Conservation (phyloP, 2,888 invertebrate genomes). For the Podabrus alpinus region DNA sequence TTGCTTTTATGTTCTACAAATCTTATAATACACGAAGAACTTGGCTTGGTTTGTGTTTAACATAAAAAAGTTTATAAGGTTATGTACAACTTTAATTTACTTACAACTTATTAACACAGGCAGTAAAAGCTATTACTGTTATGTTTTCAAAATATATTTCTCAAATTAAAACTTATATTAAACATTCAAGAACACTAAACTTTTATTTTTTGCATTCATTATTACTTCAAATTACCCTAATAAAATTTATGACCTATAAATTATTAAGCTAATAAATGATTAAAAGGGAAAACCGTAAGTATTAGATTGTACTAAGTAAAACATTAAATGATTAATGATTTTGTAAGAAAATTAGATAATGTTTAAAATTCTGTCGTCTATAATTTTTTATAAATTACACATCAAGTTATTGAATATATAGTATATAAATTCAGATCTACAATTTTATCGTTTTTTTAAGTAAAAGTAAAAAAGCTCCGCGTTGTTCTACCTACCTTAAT, state of each 20-base stretch:
- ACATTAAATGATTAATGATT: background rate
- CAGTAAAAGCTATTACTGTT: background rate
- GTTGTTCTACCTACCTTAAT: background rate
- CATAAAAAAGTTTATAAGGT: slow-evolving; percentile 3
- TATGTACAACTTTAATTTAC: slow-evolving; percentile 3
- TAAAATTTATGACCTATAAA: background rate
- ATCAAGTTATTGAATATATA: background rate
- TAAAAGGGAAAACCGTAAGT: background rate
- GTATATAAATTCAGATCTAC: background rate
- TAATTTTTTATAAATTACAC: background rate
- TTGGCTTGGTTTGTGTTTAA: background rate
- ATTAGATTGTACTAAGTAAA: background rate
- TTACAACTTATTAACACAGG: background rate
- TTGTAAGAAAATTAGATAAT: background rate
- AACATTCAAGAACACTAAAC: background rate
- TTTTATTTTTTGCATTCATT: background rate
- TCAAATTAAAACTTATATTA: background rate
- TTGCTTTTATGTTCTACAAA: background rate
- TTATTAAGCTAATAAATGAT: background rate
- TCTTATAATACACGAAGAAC: background rate
- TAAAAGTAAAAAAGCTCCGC: background rate
- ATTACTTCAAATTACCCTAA: background rate
- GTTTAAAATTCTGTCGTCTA: no score
- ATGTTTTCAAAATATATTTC: background rate
- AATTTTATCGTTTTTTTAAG: background rate